These are phyloP conservation scores for Philonicus albiceps DNA, from an alignment of 2,888 invertebrate species.

Conservation along the genomic window DNA sequence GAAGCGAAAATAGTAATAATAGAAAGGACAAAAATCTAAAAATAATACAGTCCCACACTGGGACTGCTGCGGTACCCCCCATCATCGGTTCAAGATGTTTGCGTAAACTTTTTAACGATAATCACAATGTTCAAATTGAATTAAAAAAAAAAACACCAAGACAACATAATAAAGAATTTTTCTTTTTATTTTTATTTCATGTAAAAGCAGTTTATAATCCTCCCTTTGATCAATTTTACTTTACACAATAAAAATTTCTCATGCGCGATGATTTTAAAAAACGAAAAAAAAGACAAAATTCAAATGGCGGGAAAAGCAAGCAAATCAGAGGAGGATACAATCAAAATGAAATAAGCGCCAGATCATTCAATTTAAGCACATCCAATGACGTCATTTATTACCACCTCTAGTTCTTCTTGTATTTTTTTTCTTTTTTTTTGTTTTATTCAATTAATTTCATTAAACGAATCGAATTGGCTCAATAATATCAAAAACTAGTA, in stretches of 20 bases:
- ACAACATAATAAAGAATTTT: not conserved
- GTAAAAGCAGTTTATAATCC: no score
- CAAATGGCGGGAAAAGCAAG: not conserved
- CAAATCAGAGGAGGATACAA: not conserved
- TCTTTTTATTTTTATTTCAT: not conserved
- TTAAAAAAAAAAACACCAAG: no score
- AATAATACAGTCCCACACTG: not conserved
- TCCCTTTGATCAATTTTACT: not conserved
- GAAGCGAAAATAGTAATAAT: not conserved
- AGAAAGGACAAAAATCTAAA: not conserved
- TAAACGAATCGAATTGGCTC: conserved; percentile 20
- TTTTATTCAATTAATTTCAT: conserved; percentile 2
- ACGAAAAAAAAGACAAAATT: not conserved
- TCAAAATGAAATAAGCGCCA: conserved; percentile 1
- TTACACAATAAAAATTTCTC: not conserved
- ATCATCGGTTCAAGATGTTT: conserved; percentile 8
- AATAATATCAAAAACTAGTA: not conserved
- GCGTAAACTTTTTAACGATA: not conserved
- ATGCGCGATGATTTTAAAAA: not conserved
- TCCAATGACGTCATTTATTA: conserved; percentile 1
- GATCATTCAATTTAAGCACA: conserved; percentile 26
- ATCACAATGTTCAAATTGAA: not conserved
- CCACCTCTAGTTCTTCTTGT: not conserved
- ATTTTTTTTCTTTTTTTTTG: not conserved
- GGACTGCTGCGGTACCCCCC: not conserved